A percentile compares a stretch with the other conserved stretches of the same genome.
phyloP scores from a whole-genome alignment of 1,140 invertebrate species.

The Drosophila bipectinata region DNA sequence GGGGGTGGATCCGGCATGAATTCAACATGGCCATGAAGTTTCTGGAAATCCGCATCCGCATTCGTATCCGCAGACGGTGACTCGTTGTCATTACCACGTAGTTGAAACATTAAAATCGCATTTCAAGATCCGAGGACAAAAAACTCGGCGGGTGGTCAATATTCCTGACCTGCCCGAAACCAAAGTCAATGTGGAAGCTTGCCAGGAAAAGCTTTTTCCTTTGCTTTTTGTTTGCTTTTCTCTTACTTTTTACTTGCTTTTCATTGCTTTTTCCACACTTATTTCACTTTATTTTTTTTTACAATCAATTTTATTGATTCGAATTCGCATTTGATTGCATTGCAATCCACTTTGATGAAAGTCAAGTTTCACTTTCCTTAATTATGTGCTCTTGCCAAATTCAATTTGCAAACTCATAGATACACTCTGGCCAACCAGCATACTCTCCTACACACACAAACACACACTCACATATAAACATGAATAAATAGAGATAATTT shows the following conservation, averaged over 20 bases:
- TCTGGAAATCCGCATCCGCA: constrained; percentile 7
- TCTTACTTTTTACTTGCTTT: constrained; percentile 13
- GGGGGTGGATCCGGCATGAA: background rate
- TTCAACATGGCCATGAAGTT: constrained; percentile 24
- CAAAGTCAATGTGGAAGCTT: constrained; percentile 11
- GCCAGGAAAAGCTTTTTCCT: constrained; percentile 13
- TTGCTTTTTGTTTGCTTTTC: constrained; percentile 16
- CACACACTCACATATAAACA: constrained; percentile 1
- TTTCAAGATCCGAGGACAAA: constrained; percentile 18
- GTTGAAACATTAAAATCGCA: constrained; percentile 49
- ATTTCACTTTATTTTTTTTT: constrained; percentile 7
- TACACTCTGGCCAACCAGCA: constrained; percentile 6
- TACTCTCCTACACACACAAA: background rate
- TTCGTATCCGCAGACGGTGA: constrained; percentile 23
- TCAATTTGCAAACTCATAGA: constrained; percentile 20
- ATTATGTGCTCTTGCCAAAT: constrained; percentile 32
- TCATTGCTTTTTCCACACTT: background rate
- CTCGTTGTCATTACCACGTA: constrained; percentile 40
- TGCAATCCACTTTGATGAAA: constrained; percentile 22
- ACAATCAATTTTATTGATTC: constrained; percentile 77
- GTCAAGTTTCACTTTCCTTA: constrained; percentile 38
- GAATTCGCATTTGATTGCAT: constrained; percentile 53
- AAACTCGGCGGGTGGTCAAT: constrained; percentile 9
- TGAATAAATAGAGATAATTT: constrained; percentile 9
- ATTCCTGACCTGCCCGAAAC: constrained; percentile 33